These are phyloP conservation scores for Megalopta genalis DNA, from an alignment of 1,140 invertebrate genomes.

Conservation along the genomic window DNA sequence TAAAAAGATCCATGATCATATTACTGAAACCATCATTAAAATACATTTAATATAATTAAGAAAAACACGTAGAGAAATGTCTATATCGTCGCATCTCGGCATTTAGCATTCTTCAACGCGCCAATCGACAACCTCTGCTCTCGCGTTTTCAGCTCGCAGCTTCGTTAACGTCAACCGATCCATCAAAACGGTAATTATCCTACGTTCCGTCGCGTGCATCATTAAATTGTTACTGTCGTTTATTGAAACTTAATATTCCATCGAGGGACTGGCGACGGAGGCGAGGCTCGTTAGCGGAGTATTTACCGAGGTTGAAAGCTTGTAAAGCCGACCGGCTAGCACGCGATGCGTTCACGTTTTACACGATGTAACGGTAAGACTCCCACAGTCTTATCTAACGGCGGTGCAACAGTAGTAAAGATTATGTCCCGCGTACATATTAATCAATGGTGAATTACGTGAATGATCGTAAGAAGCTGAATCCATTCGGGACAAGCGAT, in stretches of 20 bases:
- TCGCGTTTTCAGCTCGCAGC: too few species aligned
- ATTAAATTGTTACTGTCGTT: background rate
- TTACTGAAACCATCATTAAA: too few species aligned
- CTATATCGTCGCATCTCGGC: too few species aligned
- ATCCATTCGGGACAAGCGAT: slow-evolving; percentile 9
- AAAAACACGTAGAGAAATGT: too few species aligned
- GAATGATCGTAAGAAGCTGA: slow-evolving; percentile 40
- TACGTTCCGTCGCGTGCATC: background rate
- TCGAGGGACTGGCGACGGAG: background rate
- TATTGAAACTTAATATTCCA: slow-evolving; percentile 7
- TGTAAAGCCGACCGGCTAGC: slow-evolving; percentile 19
- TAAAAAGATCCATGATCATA: too few species aligned
- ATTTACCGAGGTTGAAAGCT: slow-evolving; percentile 32
- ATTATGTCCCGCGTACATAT: slow-evolving; percentile 55
- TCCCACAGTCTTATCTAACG: slow-evolving; percentile 45
- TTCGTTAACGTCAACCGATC: background rate
- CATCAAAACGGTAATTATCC: background rate
- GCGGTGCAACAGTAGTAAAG: slow-evolving; percentile 52
- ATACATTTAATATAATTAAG: too few species aligned
- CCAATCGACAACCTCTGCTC: background rate
- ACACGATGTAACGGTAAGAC: slow-evolving; percentile 58
- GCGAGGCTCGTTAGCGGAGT: background rate
- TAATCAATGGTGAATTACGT: slow-evolving; percentile 46
- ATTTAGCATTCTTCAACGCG: too few species aligned
- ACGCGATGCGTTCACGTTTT: slow-evolving; percentile 49